phyloP scores from a whole-genome alignment of 2,113 vertebrate genomes.

The Heloderma charlesbogerti region DNA sequence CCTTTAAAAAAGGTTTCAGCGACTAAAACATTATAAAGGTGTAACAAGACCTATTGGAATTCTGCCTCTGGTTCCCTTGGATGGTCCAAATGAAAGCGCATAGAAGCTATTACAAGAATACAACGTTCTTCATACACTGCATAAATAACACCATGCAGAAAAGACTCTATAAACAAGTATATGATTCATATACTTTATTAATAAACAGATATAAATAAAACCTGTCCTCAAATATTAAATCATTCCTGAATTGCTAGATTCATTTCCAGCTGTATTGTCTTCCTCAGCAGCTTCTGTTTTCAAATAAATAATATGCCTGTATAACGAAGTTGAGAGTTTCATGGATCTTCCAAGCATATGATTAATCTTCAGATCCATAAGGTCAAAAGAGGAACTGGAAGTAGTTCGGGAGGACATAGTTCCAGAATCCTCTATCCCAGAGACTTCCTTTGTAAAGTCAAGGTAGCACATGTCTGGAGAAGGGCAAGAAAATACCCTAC shows the following conservation, averaged over 20 bases:
- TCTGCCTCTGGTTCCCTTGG: background rate
- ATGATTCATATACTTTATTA: conserved; percentile 18
- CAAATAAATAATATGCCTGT: conserved; percentile 7
- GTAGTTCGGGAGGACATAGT: background rate
- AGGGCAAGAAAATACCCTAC: background rate
- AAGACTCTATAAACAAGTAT: conserved; percentile 11
- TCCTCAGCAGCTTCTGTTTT: conserved; percentile 4
- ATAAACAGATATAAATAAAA: conserved; percentile 30
- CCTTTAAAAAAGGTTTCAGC: background rate
- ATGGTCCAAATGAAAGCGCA: background rate
- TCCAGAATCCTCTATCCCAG: background rate
- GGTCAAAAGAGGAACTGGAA: background rate
- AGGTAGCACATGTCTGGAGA: background rate
- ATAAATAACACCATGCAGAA: background rate
- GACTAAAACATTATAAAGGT: background rate
- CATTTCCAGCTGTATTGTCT: background rate
- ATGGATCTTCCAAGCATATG: background rate
- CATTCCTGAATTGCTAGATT: background rate
- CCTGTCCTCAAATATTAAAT: conserved; percentile 12
- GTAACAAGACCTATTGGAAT: background rate
- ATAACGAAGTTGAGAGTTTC: background rate
- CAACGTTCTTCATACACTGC: background rate
- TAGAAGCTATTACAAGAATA: background rate
- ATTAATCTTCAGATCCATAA: background rate
- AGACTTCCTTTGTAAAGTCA: background rate